These are phyloP conservation scores for Alosa sapidissima DNA, from an alignment of 2,797 vertebrate genomes.

Conservation along the genomic window DNA sequence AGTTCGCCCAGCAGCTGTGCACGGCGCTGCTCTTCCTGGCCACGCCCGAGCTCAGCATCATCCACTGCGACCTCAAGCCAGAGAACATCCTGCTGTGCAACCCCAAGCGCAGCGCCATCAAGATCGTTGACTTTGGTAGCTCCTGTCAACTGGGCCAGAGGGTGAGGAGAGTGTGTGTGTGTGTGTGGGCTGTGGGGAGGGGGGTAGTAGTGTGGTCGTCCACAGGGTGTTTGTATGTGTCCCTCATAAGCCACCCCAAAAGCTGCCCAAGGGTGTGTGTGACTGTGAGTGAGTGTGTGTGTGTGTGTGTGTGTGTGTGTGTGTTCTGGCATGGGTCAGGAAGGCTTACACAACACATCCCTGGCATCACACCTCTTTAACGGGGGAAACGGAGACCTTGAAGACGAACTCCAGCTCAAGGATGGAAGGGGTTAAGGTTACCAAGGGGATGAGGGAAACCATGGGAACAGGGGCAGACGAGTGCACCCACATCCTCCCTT, in stretches of 20 bases:
- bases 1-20: slow-evolving; percentile 92
- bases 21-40: slow-evolving; percentile 91
- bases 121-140: slow-evolving; percentile 91
- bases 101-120: slow-evolving; percentile 91
- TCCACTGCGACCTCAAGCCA: slow-evolving; percentile 94
- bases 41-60: slow-evolving; percentile 92
- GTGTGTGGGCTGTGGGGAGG: not conserved
- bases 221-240: not conserved
- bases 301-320: not conserved
- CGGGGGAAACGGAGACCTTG: not conserved
- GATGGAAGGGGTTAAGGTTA: slow-evolving; percentile 19
- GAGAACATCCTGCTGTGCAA: slow-evolving; percentile 94
- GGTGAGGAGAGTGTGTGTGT: slow-evolving; percentile 65
- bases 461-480: slow-evolving; percentile 24
- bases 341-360: not conserved
- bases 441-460: slow-evolving; percentile 14
- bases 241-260: not conserved
- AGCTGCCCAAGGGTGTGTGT: not conserved
- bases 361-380: not conserved
- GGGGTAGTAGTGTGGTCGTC: too few species aligned
- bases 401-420: not conserved
- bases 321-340: not conserved
- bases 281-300: too few species aligned
- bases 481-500: slow-evolving; percentile 16
- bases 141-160: slow-evolving; percentile 90